Conservation (phyloP, 2,113 vertebrate species). For the Phrynocephalus versicolor region DNA sequence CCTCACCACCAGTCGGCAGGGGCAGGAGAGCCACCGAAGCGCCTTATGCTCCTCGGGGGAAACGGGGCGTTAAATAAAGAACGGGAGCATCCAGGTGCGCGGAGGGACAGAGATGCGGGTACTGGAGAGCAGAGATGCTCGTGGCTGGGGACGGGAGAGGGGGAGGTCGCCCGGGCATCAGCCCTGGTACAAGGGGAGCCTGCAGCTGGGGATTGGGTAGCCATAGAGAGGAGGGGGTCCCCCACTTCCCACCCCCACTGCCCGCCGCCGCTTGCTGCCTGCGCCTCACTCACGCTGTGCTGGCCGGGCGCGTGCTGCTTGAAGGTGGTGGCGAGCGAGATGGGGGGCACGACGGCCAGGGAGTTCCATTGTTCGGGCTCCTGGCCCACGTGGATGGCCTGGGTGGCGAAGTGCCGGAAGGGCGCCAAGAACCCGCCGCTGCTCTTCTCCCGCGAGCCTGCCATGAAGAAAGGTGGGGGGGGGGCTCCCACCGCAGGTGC, state of each 20-base stretch:
- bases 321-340: conserved; percentile 92
- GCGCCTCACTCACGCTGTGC: conserved; percentile 78
- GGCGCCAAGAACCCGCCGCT: conserved; percentile 52
- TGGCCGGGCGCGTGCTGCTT: conserved; percentile 86
- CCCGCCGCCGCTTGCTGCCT: not conserved
- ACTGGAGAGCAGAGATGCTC: too few relatives aligned
- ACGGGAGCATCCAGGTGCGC: too few relatives aligned
- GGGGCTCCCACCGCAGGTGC: not conserved
- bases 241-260: not conserved
- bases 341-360: conserved; percentile 85
- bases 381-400: conserved; percentile 91
- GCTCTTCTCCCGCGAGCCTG: not conserved
- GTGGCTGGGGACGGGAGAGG: not conserved
- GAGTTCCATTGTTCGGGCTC: conserved; percentile 94
- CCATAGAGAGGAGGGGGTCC: not conserved
- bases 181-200: not conserved
- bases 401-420: conserved; percentile 88
- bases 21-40: too few relatives aligned
- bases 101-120: too few relatives aligned
- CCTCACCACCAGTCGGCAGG: too few relatives aligned
- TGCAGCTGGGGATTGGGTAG: too few relatives aligned
- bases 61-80: too few relatives aligned
- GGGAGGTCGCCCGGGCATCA: too few relatives aligned
- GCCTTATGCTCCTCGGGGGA: too few relatives aligned
- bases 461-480: not conserved